Conservation (phyloP, 2,113 vertebrate species). For the Apeltes quadracus region DNA sequence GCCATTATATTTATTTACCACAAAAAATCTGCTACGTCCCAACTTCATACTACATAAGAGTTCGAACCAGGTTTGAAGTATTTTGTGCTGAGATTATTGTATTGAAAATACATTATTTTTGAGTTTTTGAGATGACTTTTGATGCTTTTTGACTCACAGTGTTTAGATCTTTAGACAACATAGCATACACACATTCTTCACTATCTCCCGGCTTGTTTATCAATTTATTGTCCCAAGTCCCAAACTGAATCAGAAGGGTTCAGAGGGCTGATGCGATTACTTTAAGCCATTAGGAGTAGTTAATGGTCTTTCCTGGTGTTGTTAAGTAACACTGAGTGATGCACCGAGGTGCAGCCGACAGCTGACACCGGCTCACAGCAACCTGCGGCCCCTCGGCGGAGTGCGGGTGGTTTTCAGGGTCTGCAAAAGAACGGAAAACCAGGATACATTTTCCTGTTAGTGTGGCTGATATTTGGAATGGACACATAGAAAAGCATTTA, state of each 20-base stretch:
- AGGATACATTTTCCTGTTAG: background rate
- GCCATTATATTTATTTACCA: background rate
- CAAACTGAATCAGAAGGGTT: constrained; percentile 65
- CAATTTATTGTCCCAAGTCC: background rate
- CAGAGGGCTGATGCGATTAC: constrained; percentile 70
- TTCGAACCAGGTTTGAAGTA: background rate
- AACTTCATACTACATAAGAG: background rate
- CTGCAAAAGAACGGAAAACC: background rate
- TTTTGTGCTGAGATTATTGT: background rate
- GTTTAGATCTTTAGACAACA: background rate
- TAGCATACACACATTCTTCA: background rate
- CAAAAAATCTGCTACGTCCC: background rate
- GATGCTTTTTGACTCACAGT: background rate
- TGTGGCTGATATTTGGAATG: constrained; percentile 17
- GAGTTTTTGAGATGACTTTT: background rate
- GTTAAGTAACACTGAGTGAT: constrained; percentile 67
- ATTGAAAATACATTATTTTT: background rate
- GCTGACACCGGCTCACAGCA: constrained; percentile 16
- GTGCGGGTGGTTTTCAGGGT: background rate
- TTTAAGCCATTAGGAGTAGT: constrained; percentile 65
- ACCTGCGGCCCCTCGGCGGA: constrained; percentile 14
- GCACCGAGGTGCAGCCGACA: constrained; percentile 26
- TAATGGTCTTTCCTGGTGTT: constrained; percentile 73
- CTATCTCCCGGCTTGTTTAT: background rate
- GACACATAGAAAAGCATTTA: background rate